Evolutionary conservation across 2,113 vertebrate genomes (phyloP), one percentile per base, ranked within the genome.

Genomic region (Spea bombifrons): DNA sequence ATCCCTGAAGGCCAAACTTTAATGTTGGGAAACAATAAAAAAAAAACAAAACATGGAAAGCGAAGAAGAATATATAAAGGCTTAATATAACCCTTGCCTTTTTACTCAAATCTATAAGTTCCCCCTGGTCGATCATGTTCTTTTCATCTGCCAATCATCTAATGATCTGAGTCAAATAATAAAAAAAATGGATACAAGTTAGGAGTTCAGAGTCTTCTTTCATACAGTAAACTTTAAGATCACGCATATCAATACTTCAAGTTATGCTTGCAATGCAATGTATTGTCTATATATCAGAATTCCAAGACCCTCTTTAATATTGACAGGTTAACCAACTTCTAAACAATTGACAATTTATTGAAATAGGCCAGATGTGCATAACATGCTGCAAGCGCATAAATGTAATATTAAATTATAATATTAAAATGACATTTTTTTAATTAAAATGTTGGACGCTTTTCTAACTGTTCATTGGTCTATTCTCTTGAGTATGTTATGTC

Each of bases 1-100:
- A 82, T 86, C 79, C 84, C 87, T 46, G 77, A 83, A 65, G 88
- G 83, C 78, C 82, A 71, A 80, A 17, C 45, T 17, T 46, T 65
- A 57, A 52, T 67, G 64, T 47, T 59, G 64, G 71, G 61, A 78
- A 73, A 67, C 67, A 30, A 30, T 30, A 30, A 30, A 30, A 30
- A 30, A 30, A 30, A 30, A 30, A 30, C 30, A 73, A 73, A 73
- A 80, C 50, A 55, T 49, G 44, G 71, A 73, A 68, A 67, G 15
- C 55, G 70, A 73, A 73, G 70, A 59, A 46, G 63, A 46, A 64
- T 50, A 8, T 73, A 59, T 80, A 80, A 80, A 78, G 76, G 76
- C 68, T 78, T 78, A 71, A 78, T 71, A 78, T 65, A 80, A 80
- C 63, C 53, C 44, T 67, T 53, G 50, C 61, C 71, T 73, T 63